Evolutionary conservation across 2,113 vertebrate genomes (phyloP), one percentile per base, ranked within the genome.

Genomic region (Mobula birostris): DNA sequence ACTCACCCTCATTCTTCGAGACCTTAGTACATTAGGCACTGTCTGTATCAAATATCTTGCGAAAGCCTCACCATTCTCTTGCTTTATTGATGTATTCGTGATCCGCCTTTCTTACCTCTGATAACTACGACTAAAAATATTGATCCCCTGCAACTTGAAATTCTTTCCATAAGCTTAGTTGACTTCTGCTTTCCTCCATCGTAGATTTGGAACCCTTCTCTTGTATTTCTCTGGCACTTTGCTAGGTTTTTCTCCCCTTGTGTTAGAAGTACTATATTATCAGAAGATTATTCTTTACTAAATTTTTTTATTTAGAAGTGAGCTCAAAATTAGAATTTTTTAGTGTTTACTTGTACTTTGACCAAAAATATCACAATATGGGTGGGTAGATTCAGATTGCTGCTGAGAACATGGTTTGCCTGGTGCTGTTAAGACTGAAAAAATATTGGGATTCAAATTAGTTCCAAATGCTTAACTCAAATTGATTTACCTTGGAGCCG

Each of bases 401-500:
- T 32, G 27, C 29, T 88, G 6, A 66, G 7, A 27, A 32, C 58
- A 7, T 66, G 15, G 12, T 14, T 90, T 90, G 61, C 15, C 85
- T 19, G 24, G 21, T 93, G 66, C 24, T 90, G 85, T 90, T 29
- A 90, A 90, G 29, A 68, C 85, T 93, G 40, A 93, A 56, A 74
- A 90, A 29, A 93, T 93, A 74, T 74, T 74, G 70, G 21, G 36
- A 76, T 93, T 74, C 40, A 56, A 93, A 72, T 40, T 76, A 93
- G 32, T 74, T 76, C 70, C 32, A 93, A 93, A 93, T 72, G 36
- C 36, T 40, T 72, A 74, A 74, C 70, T 93, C 70, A 93, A 74
- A 93, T 93, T 93, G 91, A 93, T 74, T 93, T 74, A 74, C 70
- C 29, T 93, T 93, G 32, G 70, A 76, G 68, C 70, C 24, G 29